phyloP scores from a whole-genome alignment of 2,888 invertebrate genomes.

The Himalopsyche anomala region DNA sequence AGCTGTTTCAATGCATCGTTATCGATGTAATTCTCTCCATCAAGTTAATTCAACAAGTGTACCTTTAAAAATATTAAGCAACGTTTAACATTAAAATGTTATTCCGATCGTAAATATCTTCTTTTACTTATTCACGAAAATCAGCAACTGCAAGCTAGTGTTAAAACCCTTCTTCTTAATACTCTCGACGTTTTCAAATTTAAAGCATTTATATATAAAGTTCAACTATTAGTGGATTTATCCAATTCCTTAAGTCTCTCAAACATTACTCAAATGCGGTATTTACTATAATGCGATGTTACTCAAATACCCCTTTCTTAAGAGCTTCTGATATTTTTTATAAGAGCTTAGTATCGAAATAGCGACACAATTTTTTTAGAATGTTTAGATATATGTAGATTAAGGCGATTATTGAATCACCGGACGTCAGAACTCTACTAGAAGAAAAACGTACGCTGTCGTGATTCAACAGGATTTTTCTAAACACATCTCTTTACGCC shows the following conservation, averaged over 20 bases:
- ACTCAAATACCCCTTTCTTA: conserved; percentile 47
- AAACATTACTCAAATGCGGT: conserved; percentile 44
- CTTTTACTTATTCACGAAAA: conserved; percentile 52
- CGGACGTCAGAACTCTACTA: background rate
- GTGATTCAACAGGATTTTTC: background rate
- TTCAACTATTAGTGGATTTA: conserved; percentile 2
- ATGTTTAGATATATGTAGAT: background rate
- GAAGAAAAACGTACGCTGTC: background rate
- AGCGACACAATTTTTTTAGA: conserved; percentile 24
- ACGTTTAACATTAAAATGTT: conserved; percentile 28
- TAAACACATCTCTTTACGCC: conserved; percentile 46
- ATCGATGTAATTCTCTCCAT: conserved; percentile 41
- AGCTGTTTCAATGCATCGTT: conserved; percentile 60
- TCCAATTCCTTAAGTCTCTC: conserved; percentile 47
- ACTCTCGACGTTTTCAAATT: conserved; percentile 6
- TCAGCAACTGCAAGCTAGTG: conserved; percentile 63
- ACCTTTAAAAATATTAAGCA: conserved; percentile 44
- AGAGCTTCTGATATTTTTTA: conserved; percentile 53
- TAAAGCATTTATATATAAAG: background rate
- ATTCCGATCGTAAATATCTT: background rate
- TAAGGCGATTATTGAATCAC: background rate
- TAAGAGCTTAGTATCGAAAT: conserved; percentile 48
- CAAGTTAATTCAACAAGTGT: conserved; percentile 48
- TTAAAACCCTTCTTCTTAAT: conserved; percentile 36
- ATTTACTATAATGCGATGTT: conserved; percentile 55